Evolutionary conservation across 2,797 vertebrate species (phyloP).

Genomic region (Neosalanx taihuensis): DNA sequence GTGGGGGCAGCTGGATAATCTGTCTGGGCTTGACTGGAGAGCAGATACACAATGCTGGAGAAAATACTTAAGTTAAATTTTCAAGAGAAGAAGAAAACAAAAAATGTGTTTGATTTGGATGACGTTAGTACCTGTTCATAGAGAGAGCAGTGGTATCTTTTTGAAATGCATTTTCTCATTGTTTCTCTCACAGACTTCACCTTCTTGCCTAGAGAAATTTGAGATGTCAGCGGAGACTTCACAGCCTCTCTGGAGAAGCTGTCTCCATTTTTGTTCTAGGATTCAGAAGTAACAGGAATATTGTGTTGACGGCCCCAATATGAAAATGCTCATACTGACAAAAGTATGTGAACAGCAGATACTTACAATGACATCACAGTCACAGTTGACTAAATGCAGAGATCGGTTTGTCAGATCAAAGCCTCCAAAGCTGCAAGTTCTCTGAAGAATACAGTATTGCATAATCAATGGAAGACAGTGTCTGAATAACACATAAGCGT

Average conservation of each 20-base stretch:
- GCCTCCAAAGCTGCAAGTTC: slow-evolving; percentile 96
- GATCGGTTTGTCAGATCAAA: slow-evolving; percentile 91
- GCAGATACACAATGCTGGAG: neutral
- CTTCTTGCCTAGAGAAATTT: slow-evolving; percentile 93
- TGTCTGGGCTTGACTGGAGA: slow-evolving; percentile 79
- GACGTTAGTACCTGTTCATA: slow-evolving; percentile 83
- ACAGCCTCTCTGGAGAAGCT: slow-evolving; percentile 78
- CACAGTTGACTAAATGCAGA: slow-evolving; percentile 70
- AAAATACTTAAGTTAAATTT: neutral
- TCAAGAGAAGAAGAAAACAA: too few relatives aligned
- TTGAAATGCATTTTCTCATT: slow-evolving; percentile 96
- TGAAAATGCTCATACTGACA: neutral
- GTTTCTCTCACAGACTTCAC: slow-evolving; percentile 98
- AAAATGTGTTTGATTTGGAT: neutral
- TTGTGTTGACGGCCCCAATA: neutral
- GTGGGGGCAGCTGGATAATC: slow-evolving; percentile 77
- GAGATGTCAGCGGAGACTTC: slow-evolving; percentile 87
- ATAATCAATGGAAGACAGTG: neutral
- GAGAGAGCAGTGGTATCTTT: slow-evolving; percentile 86
- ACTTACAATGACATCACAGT: slow-evolving; percentile 77
- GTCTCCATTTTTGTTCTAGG: slow-evolving; percentile 81
- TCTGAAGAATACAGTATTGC: slow-evolving; percentile 66
- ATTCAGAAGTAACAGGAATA: neutral
- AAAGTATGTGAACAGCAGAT: neutral
- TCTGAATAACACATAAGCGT: neutral